Conservation (phyloP, 2,797 vertebrate genomes). For the Melanotaenia parkinsoni region DNA sequence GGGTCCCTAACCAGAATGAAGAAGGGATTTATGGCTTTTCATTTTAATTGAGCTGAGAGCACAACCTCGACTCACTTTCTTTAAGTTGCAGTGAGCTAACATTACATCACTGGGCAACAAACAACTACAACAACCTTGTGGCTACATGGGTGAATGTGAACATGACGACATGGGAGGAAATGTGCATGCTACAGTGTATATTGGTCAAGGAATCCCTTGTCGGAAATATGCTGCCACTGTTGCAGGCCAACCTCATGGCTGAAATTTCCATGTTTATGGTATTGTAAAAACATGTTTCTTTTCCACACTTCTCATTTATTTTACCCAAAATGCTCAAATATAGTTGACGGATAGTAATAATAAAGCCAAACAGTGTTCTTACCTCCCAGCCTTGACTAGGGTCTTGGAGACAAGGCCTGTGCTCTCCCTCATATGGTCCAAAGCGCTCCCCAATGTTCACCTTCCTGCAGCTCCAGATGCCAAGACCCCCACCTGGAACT, state of each 20-base stretch:
- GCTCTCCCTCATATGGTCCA: conserved; percentile 92
- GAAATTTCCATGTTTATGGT: conserved; percentile 35
- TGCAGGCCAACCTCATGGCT: conserved; percentile 20
- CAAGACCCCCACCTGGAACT: conserved; percentile 84
- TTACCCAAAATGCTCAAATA: not conserved
- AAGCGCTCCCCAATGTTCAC: conserved; percentile 91
- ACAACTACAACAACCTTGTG: conserved; percentile 63
- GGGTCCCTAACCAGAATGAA: conserved; percentile 80
- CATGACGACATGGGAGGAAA: conserved; percentile 65
- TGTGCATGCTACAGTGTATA: conserved; percentile 51
- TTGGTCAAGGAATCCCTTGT: conserved; percentile 35
- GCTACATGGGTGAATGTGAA: conserved; percentile 67
- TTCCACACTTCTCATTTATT: not conserved
- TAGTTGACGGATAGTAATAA: not conserved
- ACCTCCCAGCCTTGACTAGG: conserved; percentile 93
- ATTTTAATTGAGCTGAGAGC: conserved; percentile 86
- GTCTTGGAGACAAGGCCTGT: conserved; percentile 83
- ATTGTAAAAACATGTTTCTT: not conserved
- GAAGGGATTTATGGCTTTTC: conserved; percentile 88
- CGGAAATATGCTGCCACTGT: conserved; percentile 32
- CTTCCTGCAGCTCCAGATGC: conserved; percentile 93
- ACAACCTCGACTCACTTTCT: conserved; percentile 66
- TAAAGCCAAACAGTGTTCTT: conserved; percentile 69
- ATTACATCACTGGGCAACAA: conserved; percentile 74
- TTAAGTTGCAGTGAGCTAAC: conserved; percentile 57